Base-by-base conservation (phyloP, 2,888 invertebrate genomes). In the Actias luna region DNA sequence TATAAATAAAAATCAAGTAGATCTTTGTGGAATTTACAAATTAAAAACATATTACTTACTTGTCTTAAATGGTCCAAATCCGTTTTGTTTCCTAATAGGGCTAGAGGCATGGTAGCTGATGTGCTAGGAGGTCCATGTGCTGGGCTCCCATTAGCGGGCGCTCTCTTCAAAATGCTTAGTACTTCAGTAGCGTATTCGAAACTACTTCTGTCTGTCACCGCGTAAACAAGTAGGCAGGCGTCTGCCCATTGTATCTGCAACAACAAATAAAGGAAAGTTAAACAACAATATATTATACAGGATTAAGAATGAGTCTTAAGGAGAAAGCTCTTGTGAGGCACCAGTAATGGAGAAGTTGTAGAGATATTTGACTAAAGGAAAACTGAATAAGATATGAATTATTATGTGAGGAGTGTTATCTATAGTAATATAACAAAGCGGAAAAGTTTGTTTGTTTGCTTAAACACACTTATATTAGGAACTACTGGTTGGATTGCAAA, bases 61-160 rank as follows among this genome's bases (percentile, higher is more conserved):
- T 95, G 94, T 93, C 96, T 91, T 65, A 96, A 92, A 85, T 96
- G 96, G 82, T 96, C 96, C 79, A 97, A 90, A 88, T 97, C 97
- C 42, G 95, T 94, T 86, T 97, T 97, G 89, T 97, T 97, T 63
- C 95, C 97, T 52, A 97, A 89, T 59, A 97, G 85, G 57, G 96
- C 95, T 22, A 95, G 89, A 0, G 95, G 95, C 92, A 92, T 91
- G 25, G 74, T 90, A 74, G 77, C 89, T 69, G 83, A 82, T 72
- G 84, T 87, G 76, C 77, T 89, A 75, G 94, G 94, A 4, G 95
- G 84, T 27, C 95, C 89, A 67, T 95, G 94, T 1, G 94, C 93
- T 0, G 95, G 95, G 60, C 91, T 92, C 33, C 85, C 90, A n/a
- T 83, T 89, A 57, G 93, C 88, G 1, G 89, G 84, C 58, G 94